Percentiles rank a stretch among this genome's conserved stretches.
These are phyloP conservation scores for Xestoiulus laeticollis DNA, from an alignment of 2,888 invertebrate species.

Conservation along the genomic window DNA sequence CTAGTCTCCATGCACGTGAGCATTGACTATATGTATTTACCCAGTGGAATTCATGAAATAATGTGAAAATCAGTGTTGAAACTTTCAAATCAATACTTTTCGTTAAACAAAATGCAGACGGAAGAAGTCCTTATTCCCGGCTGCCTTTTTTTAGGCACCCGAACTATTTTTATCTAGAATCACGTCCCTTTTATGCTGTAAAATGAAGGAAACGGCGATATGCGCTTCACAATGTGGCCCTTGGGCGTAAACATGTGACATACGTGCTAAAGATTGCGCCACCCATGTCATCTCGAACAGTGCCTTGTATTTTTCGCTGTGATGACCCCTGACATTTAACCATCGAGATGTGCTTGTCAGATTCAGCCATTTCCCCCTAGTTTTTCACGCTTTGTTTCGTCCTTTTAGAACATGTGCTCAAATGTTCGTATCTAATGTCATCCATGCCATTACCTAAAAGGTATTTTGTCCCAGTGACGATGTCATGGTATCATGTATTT, in stretches of 20 bases:
- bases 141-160: not conserved
- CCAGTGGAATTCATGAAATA: not conserved
- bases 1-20: not conserved
- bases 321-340: conserved; percentile 28
- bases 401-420: not conserved
- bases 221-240: not conserved
- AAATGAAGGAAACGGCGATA: conserved; percentile 20
- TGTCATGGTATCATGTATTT: conserved; percentile 27
- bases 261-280: conserved; percentile 14
- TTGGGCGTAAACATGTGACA: conserved; percentile 33
- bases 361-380: not conserved
- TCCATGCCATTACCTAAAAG: not conserved
- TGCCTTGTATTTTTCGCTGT: not conserved
- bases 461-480: not conserved
- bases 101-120: conserved; percentile 21
- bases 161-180: conserved; percentile 9
- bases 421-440: not conserved
- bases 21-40: not conserved
- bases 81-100: conserved; percentile 18
- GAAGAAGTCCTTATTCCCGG: conserved; percentile 1
- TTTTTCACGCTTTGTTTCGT: not conserved
- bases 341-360: not conserved
- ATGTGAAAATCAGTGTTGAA: conserved; percentile 10
- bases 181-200: not conserved
- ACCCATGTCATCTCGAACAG: not conserved